These are phyloP conservation scores for Agriopis marginaria DNA, from an alignment of 2,888 invertebrate species.

Conservation along the genomic window DNA sequence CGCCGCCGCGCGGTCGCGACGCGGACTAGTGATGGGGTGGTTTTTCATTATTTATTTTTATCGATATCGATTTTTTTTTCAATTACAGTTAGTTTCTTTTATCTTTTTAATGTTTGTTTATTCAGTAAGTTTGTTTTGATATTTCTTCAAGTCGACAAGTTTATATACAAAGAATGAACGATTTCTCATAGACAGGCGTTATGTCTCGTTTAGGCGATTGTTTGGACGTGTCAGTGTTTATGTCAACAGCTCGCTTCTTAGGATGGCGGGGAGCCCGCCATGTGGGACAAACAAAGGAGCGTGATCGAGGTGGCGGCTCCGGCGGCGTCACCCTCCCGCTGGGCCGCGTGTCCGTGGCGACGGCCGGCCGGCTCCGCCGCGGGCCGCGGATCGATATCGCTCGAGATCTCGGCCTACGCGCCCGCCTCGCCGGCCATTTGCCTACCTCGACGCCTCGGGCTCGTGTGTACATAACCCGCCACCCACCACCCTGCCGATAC, in stretches of 20 bases:
- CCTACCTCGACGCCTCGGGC: conserved; percentile 86
- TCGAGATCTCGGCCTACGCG: conserved; percentile 84
- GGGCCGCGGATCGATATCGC: conserved; percentile 82
- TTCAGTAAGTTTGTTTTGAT: not conserved
- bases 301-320: conserved; percentile 78
- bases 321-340: conserved; percentile 72
- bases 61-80: conserved; percentile 60
- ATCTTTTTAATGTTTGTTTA: not conserved
- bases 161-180: not conserved
- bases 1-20: conserved; percentile 77
- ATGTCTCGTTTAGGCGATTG: not conserved
- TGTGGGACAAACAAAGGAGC: conserved; percentile 81
- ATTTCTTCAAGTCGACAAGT: not conserved
- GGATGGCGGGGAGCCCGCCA: conserved; percentile 52
- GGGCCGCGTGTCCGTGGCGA: conserved; percentile 78
- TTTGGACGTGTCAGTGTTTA: conserved; percentile 49
- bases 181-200: not conserved
- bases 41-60: conserved; percentile 28
- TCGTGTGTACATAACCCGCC: conserved; percentile 85
- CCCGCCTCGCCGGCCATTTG: conserved; percentile 84
- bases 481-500: conserved; percentile 78
- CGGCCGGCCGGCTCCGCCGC: conserved; percentile 60
- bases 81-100: not conserved
- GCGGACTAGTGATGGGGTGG: conserved; percentile 66
- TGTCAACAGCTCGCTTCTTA: conserved; percentile 53